Evolutionary conservation across 2,797 vertebrate species (phyloP), one percentile per base, ranked within the genome.

Genomic region (Falco novaeseelandiae): DNA sequence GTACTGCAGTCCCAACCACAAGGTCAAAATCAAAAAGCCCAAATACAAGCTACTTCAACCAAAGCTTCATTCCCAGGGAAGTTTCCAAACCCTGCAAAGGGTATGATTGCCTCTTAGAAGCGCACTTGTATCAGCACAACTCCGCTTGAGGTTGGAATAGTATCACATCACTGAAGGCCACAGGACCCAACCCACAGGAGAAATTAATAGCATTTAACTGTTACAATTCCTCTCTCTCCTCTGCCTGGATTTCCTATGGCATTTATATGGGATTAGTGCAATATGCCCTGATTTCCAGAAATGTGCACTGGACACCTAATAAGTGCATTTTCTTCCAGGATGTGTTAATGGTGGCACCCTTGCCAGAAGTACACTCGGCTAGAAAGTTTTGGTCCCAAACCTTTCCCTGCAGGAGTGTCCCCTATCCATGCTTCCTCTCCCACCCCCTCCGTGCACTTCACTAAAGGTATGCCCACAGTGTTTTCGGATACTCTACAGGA

Each of bases 401-500:
- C 12, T 19, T 52, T 55, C 57, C n/a, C 48, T 57, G 32, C 29
- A 85, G 40, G 46, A 58, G 1, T 1, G 5, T 59, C 15, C 34
- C 38, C 22, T 19, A 0, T 3, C 59, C 13, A 0, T 34, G 26
- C 34, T 54, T 65, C 42, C 54, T 87, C 44, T 79, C 55, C 29
- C 81, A 70, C 3, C 10, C 34, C 3, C 67, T 54, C 8, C 3
- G 0, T 29, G 32, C 21, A 1, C 67, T 49, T 38, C 61, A 10
- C 67, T 61, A 23, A 13, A 69, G 48, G 13, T 3, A 15, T 29
- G 16, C 83, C 77, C 27, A 30, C 34, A 72, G 62, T 32, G 15
- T 77, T 82, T 80, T 77, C 89, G 83, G 36, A 21, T 94, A 83
- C 36, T 97, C 67, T 58, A 49, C 54, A 78, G 80, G 74, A 83